These are phyloP conservation scores for Anisognathus igniventris DNA, from an alignment of 2,797 vertebrate species.

Conservation along the genomic window DNA sequence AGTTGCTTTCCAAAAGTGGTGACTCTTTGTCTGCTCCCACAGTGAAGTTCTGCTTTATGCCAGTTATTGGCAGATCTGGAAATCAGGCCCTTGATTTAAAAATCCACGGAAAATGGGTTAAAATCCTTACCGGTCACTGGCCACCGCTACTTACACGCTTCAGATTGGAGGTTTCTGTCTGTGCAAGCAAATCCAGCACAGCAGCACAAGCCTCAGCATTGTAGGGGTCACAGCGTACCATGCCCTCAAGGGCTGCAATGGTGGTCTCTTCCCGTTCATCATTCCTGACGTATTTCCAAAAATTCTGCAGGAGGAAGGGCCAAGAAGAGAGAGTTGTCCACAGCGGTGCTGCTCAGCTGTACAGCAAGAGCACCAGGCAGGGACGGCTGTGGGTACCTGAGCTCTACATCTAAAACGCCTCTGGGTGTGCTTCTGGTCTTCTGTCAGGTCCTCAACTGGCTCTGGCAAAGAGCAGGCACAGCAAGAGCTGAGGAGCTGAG, in stretches of 20 bases:
- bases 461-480: not conserved
- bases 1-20: not conserved
- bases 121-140: not conserved
- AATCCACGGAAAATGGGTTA: not conserved
- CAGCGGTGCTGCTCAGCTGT: not conserved
- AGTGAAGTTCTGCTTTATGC: not conserved
- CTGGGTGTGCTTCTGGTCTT: not conserved
- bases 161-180: not conserved
- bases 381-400: not conserved
- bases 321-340: not conserved
- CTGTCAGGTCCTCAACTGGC: accelerated
- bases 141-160: accelerated
- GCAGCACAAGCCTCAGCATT: not conserved
- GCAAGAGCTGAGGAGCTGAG: too few relatives aligned
- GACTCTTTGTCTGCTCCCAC: not conserved
- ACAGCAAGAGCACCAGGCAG: not conserved
- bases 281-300: not conserved
- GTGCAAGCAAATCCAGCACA: not conserved
- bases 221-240: not conserved
- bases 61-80: not conserved
- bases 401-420: not conserved
- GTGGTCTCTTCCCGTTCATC: not conserved
- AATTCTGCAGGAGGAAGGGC: not conserved
- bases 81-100: not conserved
- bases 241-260: not conserved